Evolutionary conservation across 2,888 invertebrate species (phyloP), one percentile per base, ranked within the genome.

Genomic region (Stictocephala bisonia): DNA sequence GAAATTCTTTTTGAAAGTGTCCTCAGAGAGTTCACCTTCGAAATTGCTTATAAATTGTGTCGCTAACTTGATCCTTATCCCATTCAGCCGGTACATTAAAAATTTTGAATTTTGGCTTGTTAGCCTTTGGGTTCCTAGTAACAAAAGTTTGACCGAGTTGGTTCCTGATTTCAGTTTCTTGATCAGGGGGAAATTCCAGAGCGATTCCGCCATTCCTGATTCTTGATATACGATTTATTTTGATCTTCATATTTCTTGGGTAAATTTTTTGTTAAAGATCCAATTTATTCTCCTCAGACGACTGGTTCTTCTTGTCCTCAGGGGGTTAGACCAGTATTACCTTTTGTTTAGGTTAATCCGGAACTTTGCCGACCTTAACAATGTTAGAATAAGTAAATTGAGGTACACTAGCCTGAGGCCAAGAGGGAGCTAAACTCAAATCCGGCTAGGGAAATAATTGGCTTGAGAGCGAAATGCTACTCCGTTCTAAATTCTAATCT

Each of bases 191-290:
- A 3, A 58, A 29, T n/a, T 58, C 58, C 2, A 58, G 1, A 2
- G 20, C 58, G 7, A 58, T 20, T 31, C 58, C 58, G 3, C 58
- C 31, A 13, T 58, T 58, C 35, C 58, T 3, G 4, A 58, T 58
- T n/a, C 35, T 58, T 2, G 18, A 3, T 6, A 58, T n/a, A 2
- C 35, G 24, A 6, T 2, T 58, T 9, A 58, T 18, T 13, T 58
- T 58, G 6, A 58, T 7, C 9, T 6, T n/a, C 1, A 2, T 3
- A 18, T 31, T 11, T 7, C 3, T n/a, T 13, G 58, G 58, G 3
- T 31, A 20, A 2, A 58, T n/a, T 18, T 3, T 2, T 11, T 31
- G 29, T n/a, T 20, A 11, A 1, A 58, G n/a, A 11, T 18, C 35
- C 15, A 3, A n/a, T 31, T 31, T 29, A 9, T 29, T 58, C 35